Evolutionary conservation across 2,113 vertebrate genomes (phyloP), one percentile per base, ranked within the genome.

Genomic region (Eupsittula cactorum): DNA sequence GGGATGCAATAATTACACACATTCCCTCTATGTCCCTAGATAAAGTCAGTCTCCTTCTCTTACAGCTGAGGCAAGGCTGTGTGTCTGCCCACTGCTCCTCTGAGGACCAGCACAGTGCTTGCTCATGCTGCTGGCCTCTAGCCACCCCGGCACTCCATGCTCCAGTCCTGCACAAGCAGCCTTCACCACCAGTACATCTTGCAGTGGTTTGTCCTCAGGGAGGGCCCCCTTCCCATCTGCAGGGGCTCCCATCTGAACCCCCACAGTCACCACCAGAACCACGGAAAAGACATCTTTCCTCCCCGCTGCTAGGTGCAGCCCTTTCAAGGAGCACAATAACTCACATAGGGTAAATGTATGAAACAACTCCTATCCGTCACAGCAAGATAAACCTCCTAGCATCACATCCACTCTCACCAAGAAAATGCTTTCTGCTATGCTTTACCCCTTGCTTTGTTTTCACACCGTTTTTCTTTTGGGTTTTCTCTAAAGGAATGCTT

Each of bases 81-180:
- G 2, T 0, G 2, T n/a, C 55, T 92, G 69, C n/a, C 37, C 21
- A 2, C 14, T 41, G 28, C 60, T 84, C 37, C 81, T 89, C 42
- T 11, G 60, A 57, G 83, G 37, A 59, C 50, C 0, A 0, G 21
- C 35, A 42, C 8, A 41, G 47, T 0, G 1, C 24, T 33, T 0
- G 0, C 33, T 24, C 7, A 4, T 25, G 52, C 24, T 28, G 19
- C 35, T 37, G 86, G 11, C n/a, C 50, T 60, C 63, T 29, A 33
- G 25, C 6, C 49, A 31, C 1, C 0, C 19, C 31, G 17, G 14
- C 1, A 2, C 42, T 49, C 24, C 68, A 71, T 33, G 25, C 0
- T 1, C 19, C 41, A 16, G 17, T 23, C 49, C 31, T 18, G 28
- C 24, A 35, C 35, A 60, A 16, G 10, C 46, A 21, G 11, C 15